A percentile compares a stretch with the other conserved stretches of the same genome.
Conservation (phyloP, 2,888 invertebrate genomes). For the Pristionchus exspectatus region DNA sequence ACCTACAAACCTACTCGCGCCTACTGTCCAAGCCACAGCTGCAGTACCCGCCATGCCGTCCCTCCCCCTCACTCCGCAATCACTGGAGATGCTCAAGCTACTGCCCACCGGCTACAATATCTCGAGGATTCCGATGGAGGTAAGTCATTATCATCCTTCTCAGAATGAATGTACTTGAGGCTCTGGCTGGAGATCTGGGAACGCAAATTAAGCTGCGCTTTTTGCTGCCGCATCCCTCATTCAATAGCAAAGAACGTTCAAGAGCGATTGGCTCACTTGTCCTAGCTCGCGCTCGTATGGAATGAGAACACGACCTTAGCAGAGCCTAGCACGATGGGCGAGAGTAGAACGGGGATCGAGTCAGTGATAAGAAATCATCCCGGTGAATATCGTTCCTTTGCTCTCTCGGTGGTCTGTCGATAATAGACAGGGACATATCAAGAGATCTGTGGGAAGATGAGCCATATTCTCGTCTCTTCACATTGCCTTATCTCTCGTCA, state of each 20-base stretch:
- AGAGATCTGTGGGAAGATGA: no score
- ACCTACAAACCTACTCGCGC: neutral
- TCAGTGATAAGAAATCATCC: slow-evolving; percentile 19
- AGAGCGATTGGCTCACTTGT: slow-evolving; percentile 40
- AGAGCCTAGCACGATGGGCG: slow-evolving; percentile 4
- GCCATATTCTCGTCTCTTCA: no score
- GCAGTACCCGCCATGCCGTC: slow-evolving; percentile 16
- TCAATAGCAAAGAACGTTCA: neutral
- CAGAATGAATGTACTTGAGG: no score
- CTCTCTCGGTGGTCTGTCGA: no score
- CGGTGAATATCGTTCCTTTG: neutral
- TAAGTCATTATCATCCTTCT: neutral
- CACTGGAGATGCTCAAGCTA: slow-evolving; percentile 62
- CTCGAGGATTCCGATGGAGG: slow-evolving; percentile 64
- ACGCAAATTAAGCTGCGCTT: no score
- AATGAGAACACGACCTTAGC: slow-evolving; percentile 9
- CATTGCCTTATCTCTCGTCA: no score
- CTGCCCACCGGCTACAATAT: slow-evolving; percentile 69
- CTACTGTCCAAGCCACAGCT: neutral
- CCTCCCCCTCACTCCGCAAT: slow-evolving; percentile 43
- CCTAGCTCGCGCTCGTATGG: neutral
- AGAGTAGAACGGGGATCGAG: neutral
- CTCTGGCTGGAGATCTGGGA: no score
- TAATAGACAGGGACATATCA: no score
- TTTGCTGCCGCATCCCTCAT: neutral